Base-by-base conservation (phyloP, 2,797 vertebrate genomes). In the Catostomus latipinnis region DNA sequence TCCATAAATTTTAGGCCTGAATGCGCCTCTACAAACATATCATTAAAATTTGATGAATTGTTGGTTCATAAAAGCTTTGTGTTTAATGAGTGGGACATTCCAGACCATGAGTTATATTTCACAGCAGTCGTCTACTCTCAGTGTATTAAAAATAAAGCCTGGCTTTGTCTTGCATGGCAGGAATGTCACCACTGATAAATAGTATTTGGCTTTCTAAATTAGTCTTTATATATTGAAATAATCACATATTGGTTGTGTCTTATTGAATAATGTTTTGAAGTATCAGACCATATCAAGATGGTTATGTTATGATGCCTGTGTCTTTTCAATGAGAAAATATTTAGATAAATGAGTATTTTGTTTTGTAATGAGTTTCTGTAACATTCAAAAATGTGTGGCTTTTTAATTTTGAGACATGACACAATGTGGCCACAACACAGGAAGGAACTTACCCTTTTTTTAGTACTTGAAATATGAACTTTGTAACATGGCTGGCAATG, bases 1-100 rank as follows among this genome's bases (percentile, higher is more conserved):
- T 58, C 49, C 78, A 85, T 90, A 84, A 69, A 86, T 84, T 76
- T 86, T 74, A 10, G 68, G 66, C 49, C 76, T 58, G 63, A 76
- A 82, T 73, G 76, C 57, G 57, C 68, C 54, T 76, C 81, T 81
- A 86, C 78, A 87, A 87, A 84, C 53, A 76, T 80, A 83, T 88
- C 74, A 22, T 87, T 85, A 82, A 71, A 81, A 77, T 85, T 81
- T 88, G 85, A 87, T 86, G 73, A 83, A 87, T 87, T 85, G 83
- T 88, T 86, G 75, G 76, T 86, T 84, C 82, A 84, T 88, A 83
- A 88, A 89, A 85, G 82, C 81, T 83, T 87, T 86, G 82, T 87
- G 67, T 86, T 86, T 85, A 85, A 90, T 88, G 82, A 84, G 70
- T 76, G 68, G 83, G 76, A 71, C 71, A 66, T 65, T 85, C 81